These are phyloP conservation scores for Limosa lapponica DNA, from an alignment of 2,797 vertebrate genomes.

Conservation along the genomic window DNA sequence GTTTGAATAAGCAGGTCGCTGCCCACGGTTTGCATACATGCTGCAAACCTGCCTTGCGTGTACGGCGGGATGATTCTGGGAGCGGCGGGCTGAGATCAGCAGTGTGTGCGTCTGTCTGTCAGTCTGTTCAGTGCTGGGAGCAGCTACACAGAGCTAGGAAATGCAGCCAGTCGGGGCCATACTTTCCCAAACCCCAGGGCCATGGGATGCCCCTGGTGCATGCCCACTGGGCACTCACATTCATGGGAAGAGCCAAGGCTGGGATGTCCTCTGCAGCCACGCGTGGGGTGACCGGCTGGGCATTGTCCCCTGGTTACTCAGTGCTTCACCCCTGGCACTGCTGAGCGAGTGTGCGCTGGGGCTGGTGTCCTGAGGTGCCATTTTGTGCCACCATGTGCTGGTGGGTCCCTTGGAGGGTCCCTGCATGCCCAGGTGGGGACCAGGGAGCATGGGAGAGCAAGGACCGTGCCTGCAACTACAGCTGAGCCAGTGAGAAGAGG, in stretches of 20 bases:
- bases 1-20: not conserved
- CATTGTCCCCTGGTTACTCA: not conserved
- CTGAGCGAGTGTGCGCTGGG: accelerated
- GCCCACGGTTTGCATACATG: not conserved
- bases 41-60: not conserved
- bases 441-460: accelerated
- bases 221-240: accelerated
- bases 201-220: not conserved
- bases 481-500: not conserved
- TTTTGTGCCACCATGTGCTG: accelerated
- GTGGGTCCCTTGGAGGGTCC: not conserved
- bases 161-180: not conserved
- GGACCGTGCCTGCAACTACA: not conserved
- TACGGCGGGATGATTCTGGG: not conserved
- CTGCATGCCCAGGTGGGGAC: not conserved
- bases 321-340: accelerated
- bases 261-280: not conserved
- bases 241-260: not conserved
- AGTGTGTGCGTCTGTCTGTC: not conserved
- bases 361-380: not conserved
- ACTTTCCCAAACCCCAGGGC: not conserved
- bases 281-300: accelerated
- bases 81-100: not conserved
- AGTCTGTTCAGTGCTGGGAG: not conserved
- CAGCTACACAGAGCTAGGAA: not conserved